Percentiles rank a stretch among this genome's conserved stretches.
Conservation (phyloP, 1,140 invertebrate species). For the Hydropsyche tenuis region DNA sequence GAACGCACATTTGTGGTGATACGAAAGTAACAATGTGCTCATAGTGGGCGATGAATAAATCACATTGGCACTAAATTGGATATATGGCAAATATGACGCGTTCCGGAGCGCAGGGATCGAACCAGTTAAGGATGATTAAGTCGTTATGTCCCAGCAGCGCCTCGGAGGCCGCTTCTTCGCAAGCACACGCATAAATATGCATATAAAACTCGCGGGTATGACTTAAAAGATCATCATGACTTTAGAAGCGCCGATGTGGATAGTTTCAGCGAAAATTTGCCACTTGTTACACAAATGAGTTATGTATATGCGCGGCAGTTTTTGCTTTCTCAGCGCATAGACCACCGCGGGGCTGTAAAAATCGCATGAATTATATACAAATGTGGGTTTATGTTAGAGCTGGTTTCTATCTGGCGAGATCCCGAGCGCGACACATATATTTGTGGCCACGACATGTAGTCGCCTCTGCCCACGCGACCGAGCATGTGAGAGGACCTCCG, state of each 20-base stretch:
- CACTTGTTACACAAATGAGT: no score
- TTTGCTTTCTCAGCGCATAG: neutral
- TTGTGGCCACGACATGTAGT: constrained; percentile 34
- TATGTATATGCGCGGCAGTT: no score
- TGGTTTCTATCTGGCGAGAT: constrained; percentile 28
- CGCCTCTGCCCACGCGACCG: constrained; percentile 31
- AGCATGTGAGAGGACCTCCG: constrained; percentile 26
- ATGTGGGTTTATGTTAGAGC: constrained; percentile 8
- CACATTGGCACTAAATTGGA: constrained; percentile 19
- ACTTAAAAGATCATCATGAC: no score
- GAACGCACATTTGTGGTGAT: neutral
- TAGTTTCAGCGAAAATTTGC: no score
- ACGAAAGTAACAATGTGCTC: neutral
- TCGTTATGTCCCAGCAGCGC: constrained; percentile 4
- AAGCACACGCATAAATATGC: no score
- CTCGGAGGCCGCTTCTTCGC: no score
- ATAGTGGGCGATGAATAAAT: constrained; percentile 13
- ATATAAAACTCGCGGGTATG: no score
- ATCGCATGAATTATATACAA: constrained; percentile 7
- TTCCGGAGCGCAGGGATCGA: neutral
- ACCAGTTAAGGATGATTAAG: constrained; percentile 24
- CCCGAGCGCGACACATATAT: constrained; percentile 35
- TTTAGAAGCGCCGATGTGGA: no score
- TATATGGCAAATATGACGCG: constrained; percentile 19
- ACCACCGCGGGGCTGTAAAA: neutral